Conservation (phyloP, 2,113 vertebrate species). For the Cyanoliseus patagonus region DNA sequence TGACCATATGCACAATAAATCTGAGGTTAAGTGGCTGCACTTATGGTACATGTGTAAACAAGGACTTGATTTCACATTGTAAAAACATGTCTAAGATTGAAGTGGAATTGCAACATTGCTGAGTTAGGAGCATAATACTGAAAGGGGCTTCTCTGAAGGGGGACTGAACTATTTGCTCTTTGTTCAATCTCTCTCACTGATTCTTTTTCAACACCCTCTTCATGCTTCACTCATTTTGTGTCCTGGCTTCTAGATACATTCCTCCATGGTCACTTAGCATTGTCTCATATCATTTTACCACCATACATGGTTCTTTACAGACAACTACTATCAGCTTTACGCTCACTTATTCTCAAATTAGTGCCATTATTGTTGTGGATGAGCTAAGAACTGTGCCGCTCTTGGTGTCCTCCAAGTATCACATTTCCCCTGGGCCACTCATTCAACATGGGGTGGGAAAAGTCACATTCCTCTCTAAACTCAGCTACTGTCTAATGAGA, state of each 20-base stretch:
- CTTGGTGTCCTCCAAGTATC: slow-evolving; percentile 10
- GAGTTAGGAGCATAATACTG: background rate
- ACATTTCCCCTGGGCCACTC: background rate
- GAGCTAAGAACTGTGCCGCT: slow-evolving; percentile 21
- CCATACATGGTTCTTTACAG: slow-evolving; percentile 16
- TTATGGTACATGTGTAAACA: background rate
- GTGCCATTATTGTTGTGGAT: slow-evolving; percentile 46
- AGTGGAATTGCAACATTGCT: background rate
- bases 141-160: background rate
- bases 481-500: slow-evolving; percentile 18
- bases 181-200: background rate
- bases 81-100: background rate
- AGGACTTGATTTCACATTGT: background rate
- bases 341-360: slow-evolving; percentile 62
- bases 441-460: slow-evolving; percentile 17
- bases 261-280: slow-evolving; percentile 29
- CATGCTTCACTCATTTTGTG: background rate
- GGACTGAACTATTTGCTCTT: background rate
- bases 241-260: slow-evolving; percentile 39
- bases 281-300: slow-evolving; percentile 36
- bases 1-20: background rate
- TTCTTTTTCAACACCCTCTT: slow-evolving; percentile 50
- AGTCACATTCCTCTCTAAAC: slow-evolving; percentile 23
- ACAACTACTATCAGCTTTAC: slow-evolving; percentile 56
- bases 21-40: background rate